Conservation (phyloP, 1,140 invertebrate genomes). For the Leptinotarsa texana region DNA sequence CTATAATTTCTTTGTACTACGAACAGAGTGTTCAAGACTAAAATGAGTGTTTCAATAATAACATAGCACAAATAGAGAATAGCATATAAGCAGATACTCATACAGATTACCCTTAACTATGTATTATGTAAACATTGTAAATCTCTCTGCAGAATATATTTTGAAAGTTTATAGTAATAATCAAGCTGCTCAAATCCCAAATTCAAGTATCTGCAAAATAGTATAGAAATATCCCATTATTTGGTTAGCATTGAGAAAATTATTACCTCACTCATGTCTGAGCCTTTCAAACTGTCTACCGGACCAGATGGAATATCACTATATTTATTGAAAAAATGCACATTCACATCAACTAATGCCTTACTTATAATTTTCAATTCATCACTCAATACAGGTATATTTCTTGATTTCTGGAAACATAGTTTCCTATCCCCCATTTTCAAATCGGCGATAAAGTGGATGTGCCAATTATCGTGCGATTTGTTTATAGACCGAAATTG, state of each 20-base stretch:
- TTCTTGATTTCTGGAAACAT: background rate
- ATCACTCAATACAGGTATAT: background rate
- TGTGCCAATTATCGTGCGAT: background rate
- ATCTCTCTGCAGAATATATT: too few species aligned
- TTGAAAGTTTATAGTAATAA: too few species aligned
- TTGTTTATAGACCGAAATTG: background rate
- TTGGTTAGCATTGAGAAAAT: background rate
- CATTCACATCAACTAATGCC: slow-evolving; percentile 4
- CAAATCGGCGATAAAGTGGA: background rate
- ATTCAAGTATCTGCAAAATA: too few species aligned
- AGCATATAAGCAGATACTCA: background rate
- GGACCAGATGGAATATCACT: background rate
- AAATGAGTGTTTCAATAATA: background rate
- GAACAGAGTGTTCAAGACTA: background rate
- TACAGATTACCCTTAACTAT: too few species aligned
- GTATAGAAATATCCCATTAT: too few species aligned
- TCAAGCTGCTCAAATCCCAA: too few species aligned
- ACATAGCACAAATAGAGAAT: background rate
- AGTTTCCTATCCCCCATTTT: background rate
- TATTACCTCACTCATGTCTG: background rate
- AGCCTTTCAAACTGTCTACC: background rate
- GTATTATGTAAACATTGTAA: too few species aligned
- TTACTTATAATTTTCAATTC: background rate
- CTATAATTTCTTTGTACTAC: background rate
- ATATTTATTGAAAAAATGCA: background rate